phyloP scores from a whole-genome alignment of 2,113 vertebrate species.

The Phaetusa simplex region DNA sequence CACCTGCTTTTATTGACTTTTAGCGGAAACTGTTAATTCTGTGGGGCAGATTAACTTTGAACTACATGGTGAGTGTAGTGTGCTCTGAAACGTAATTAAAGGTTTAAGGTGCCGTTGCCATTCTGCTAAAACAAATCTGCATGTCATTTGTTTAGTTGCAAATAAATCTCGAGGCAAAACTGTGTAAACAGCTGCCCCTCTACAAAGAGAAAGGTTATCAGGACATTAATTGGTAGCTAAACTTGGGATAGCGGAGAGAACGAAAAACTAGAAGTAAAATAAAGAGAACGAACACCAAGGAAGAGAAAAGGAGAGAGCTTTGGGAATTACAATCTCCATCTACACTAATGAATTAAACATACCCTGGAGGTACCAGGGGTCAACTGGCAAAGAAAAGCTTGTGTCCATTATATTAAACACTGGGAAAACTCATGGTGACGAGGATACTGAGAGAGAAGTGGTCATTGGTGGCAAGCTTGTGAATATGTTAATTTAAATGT shows the following conservation, averaged over 20 bases:
- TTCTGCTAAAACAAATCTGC: background rate
- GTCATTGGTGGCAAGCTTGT: background rate
- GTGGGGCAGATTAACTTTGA: background rate
- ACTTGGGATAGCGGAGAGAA: background rate
- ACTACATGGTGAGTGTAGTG: background rate
- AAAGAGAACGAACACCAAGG: background rate
- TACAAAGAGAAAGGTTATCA: background rate
- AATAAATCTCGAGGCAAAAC: slow-evolving; percentile 21
- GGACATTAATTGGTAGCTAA: background rate
- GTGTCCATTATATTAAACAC: background rate
- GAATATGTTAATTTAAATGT: background rate
- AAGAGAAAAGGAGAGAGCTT: background rate
- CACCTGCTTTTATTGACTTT: background rate
- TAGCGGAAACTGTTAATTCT: background rate
- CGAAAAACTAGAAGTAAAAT: background rate
- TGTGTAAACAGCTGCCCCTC: background rate
- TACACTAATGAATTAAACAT: background rate
- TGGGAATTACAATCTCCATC: background rate
- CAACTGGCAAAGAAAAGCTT: background rate
- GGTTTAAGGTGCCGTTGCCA: background rate
- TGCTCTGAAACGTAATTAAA: background rate
- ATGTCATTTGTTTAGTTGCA: slow-evolving; percentile 27
- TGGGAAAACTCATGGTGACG: background rate
- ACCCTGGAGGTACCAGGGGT: background rate
- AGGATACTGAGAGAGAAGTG: background rate